phyloP scores from a whole-genome alignment of 2,888 invertebrate species.

The Hymenopus coronatus region DNA sequence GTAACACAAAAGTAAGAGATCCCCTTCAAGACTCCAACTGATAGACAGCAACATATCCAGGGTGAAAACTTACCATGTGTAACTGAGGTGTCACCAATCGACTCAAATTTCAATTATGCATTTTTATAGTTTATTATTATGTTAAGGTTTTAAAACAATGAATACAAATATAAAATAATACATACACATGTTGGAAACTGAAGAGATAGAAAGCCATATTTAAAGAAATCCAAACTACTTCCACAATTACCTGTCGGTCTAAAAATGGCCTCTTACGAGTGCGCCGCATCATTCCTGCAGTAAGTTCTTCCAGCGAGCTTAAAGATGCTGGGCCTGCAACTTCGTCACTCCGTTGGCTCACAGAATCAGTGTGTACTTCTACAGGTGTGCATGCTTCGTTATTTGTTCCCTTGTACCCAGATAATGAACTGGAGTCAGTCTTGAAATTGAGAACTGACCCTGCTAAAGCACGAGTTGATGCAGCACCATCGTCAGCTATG shows the following conservation, averaged over 20 bases:
- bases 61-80: no score
- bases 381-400: constrained; percentile 29
- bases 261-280: constrained; percentile 45
- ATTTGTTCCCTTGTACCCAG: constrained; percentile 12
- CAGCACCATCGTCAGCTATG: constrained; percentile 62
- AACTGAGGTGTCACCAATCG: no score
- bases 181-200: no score
- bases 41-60: no score
- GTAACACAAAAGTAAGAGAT: no score
- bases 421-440: constrained; percentile 43
- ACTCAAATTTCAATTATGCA: no score
- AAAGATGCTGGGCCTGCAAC: constrained; percentile 47
- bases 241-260: constrained; percentile 38
- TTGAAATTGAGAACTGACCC: constrained; percentile 71
- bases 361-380: constrained; percentile 38
- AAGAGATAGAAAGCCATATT: no score
- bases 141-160: no score
- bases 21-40: no score
- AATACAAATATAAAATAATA: no score
- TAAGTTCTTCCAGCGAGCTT: constrained; percentile 50
- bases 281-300: constrained; percentile 42
- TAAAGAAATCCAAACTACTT: no score
- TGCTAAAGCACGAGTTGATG: constrained; percentile 73
- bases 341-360: constrained; percentile 37
- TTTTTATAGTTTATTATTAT: no score